phyloP scores from a whole-genome alignment of 2,113 vertebrate genomes.

The Chloroceryle aenea region DNA sequence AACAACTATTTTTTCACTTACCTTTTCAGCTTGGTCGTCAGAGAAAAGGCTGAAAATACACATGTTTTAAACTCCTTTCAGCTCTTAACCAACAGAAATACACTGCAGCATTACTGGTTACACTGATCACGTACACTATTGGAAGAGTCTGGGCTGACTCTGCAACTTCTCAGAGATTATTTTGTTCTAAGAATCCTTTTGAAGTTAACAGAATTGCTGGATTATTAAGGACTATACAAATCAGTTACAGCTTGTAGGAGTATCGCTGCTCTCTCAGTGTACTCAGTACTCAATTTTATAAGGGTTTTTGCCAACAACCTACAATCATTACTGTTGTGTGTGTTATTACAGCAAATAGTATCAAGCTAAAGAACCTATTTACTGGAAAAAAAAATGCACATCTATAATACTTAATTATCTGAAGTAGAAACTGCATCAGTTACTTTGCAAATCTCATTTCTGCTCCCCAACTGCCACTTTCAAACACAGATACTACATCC shows the following conservation, averaged over 20 bases:
- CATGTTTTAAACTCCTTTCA: slow-evolving; percentile 28
- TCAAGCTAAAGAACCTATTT: not conserved
- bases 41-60: slow-evolving; percentile 48
- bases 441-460: not conserved
- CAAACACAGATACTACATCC: not conserved
- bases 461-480: not conserved
- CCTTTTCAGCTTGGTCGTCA: slow-evolving; percentile 9
- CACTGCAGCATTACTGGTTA: not conserved
- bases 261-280: not conserved
- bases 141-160: not conserved
- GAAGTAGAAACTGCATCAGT: not conserved
- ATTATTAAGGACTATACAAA: not conserved
- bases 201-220: not conserved
- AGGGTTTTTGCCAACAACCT: not conserved
- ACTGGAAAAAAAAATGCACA: not conserved
- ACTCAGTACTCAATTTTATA: not conserved
- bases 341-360: not conserved
- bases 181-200: not conserved
- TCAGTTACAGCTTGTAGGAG: not conserved
- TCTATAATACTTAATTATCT: not conserved
- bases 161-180: not conserved
- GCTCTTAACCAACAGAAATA: slow-evolving; percentile 30
- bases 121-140: not conserved
- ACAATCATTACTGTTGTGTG: not conserved
- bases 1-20: not conserved